Evolutionary conservation across 1,140 invertebrate genomes (phyloP).

Genomic region (Helicorthomorpha holstii): DNA sequence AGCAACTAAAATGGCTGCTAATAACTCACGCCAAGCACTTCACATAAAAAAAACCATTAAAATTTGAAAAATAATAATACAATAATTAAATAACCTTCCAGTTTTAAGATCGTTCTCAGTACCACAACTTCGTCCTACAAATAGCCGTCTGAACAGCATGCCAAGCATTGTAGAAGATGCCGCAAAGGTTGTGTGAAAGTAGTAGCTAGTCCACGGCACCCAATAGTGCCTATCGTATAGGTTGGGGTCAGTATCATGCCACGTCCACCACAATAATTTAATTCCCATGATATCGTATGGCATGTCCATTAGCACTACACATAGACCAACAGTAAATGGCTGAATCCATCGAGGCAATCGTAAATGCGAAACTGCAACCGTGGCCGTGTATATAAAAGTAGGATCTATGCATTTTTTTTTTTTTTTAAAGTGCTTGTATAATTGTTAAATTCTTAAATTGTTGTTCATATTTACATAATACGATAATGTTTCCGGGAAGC

Average conservation of each 20-base stretch:
- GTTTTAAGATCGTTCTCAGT: not conserved
- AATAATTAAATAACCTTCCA: not conserved
- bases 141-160: slow-evolving; percentile 33
- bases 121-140: slow-evolving; percentile 31
- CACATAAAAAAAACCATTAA: slow-evolving; percentile 14
- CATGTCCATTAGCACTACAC: slow-evolving; percentile 52
- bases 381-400: slow-evolving; percentile 53
- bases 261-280: slow-evolving; percentile 65
- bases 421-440: not conserved
- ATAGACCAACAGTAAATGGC: slow-evolving; percentile 38
- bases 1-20: slow-evolving; percentile 33
- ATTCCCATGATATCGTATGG: slow-evolving; percentile 64
- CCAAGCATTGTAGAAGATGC: slow-evolving; percentile 51
- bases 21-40: slow-evolving; percentile 38
- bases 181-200: slow-evolving; percentile 58
- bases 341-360: slow-evolving; percentile 31
- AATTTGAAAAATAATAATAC: slow-evolving; percentile 2
- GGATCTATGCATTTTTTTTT: slow-evolving; percentile 36
- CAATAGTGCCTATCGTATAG: slow-evolving; percentile 58
- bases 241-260: slow-evolving; percentile 71
- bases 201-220: slow-evolving; percentile 60
- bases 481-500: slow-evolving; percentile 48
- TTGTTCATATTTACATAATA: slow-evolving; percentile 35
- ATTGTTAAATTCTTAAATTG: not conserved
- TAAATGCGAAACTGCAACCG: slow-evolving; percentile 41